A percentile compares a stretch with the other conserved stretches of the same genome.
Evolutionary conservation across 2,888 invertebrate species (phyloP).

Genomic region (Pasiphila rectangulata): DNA sequence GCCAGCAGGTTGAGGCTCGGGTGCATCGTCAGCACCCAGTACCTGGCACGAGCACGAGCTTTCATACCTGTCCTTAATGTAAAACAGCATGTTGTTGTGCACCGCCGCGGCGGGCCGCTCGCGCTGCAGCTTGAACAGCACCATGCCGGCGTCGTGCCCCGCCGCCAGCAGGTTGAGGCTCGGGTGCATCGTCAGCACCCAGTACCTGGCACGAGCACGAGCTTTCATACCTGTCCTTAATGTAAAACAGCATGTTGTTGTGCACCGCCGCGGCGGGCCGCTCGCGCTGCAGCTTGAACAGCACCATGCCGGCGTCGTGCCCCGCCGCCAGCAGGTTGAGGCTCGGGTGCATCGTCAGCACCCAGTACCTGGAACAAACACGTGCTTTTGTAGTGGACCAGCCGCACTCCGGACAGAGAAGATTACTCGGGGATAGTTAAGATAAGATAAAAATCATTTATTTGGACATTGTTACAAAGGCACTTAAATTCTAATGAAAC

Average conservation of each 20-base stretch:
- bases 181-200: conserved; percentile 98
- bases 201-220: no score
- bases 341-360: conserved; percentile 95
- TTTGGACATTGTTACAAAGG: no score
- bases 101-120: conserved; percentile 98
- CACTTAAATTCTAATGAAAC: no score
- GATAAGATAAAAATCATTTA: no score
- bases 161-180: conserved; percentile 98
- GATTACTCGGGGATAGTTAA: no score
- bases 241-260: conserved; percentile 95
- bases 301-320: conserved; percentile 98
- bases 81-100: conserved; percentile 95
- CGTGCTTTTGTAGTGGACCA: no score
- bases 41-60: no score
- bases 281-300: conserved; percentile 95
- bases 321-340: conserved; percentile 99
- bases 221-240: conserved; percentile 90
- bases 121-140: conserved; percentile 95
- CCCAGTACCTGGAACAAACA: conserved; percentile 99
- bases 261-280: conserved; percentile 97
- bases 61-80: conserved; percentile 92
- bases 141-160: conserved; percentile 99
- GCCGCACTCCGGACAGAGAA: no score
- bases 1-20: conserved; percentile 98
- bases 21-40: conserved; percentile 98